A percentile compares a stretch with the other conserved stretches of the same genome.
Evolutionary conservation across 1,140 invertebrate genomes (phyloP).

Genomic region (Diorhabda carinulata): DNA sequence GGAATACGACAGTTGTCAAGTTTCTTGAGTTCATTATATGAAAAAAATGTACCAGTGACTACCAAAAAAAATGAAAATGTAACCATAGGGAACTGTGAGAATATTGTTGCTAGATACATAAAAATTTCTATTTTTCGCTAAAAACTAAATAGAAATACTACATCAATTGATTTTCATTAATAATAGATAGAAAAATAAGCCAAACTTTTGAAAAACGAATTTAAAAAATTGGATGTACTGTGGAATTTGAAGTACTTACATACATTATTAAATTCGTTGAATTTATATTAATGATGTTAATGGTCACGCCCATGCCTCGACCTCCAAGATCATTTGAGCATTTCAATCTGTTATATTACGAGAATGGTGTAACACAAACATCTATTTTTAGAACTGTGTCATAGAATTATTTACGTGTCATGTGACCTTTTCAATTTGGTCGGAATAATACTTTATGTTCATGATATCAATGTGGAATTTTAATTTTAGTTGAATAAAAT

Average conservation of each 20-base stretch:
- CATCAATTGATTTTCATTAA: background rate
- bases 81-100: too few relatives aligned
- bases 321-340: conserved; percentile 13
- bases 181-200: background rate
- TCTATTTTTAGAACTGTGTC: conserved; percentile 15
- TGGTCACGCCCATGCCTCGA: conserved; percentile 11
- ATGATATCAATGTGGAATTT: background rate
- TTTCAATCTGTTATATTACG: conserved; percentile 13
- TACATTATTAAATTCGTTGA: background rate
- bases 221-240: background rate
- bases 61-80: too few relatives aligned
- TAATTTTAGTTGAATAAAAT: too few relatives aligned
- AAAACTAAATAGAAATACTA: background rate
- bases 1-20: too few relatives aligned
- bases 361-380: conserved; percentile 14
- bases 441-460: background rate
- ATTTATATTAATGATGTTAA: background rate
- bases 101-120: too few relatives aligned
- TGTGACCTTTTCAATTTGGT: background rate
- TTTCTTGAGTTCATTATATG: too few relatives aligned
- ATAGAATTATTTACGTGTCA: conserved; percentile 2
- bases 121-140: background rate
- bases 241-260: background rate
- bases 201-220: background rate
- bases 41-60: too few relatives aligned